These are phyloP conservation scores for Epirrita christyi DNA, from an alignment of 2,888 invertebrate species.

Conservation along the genomic window DNA sequence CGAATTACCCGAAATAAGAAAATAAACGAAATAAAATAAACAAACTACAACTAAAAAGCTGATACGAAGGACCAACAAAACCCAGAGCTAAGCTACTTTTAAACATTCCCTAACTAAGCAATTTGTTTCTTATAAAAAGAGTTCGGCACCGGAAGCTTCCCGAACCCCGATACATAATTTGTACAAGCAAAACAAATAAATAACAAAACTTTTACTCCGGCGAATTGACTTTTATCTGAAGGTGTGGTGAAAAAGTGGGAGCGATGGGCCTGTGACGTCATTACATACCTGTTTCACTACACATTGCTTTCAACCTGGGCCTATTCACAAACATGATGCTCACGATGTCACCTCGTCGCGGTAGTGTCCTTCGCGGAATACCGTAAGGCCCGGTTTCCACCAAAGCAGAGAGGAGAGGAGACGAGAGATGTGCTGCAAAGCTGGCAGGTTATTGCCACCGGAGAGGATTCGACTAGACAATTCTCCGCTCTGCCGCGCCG, in stretches of 20 bases:
- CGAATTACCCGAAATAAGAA: slow-evolving; percentile 11
- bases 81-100: slow-evolving; percentile 18
- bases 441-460: no score
- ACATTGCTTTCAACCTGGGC: no score
- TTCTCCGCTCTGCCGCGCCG: no score
- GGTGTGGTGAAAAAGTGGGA: slow-evolving; percentile 48
- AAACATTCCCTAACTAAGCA: slow-evolving; percentile 40
- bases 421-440: no score
- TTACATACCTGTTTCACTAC: not conserved
- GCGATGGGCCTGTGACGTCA: slow-evolving; percentile 38
- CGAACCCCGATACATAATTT: slow-evolving; percentile 51
- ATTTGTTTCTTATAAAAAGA: slow-evolving; percentile 39
- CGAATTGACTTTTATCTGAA: slow-evolving; percentile 41
- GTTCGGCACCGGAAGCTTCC: slow-evolving; percentile 35
- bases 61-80: slow-evolving; percentile 19
- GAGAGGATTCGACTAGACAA: no score
- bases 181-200: slow-evolving; percentile 68
- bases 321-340: no score
- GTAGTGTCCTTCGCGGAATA: no score
- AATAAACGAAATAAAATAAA: slow-evolving; percentile 14
- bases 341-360: no score
- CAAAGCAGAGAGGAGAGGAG: no score
- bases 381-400: no score
- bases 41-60: slow-evolving; percentile 24
- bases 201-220: slow-evolving; percentile 55